Conservation (phyloP, 2,888 invertebrate genomes). For the Acleris sparsana region DNA sequence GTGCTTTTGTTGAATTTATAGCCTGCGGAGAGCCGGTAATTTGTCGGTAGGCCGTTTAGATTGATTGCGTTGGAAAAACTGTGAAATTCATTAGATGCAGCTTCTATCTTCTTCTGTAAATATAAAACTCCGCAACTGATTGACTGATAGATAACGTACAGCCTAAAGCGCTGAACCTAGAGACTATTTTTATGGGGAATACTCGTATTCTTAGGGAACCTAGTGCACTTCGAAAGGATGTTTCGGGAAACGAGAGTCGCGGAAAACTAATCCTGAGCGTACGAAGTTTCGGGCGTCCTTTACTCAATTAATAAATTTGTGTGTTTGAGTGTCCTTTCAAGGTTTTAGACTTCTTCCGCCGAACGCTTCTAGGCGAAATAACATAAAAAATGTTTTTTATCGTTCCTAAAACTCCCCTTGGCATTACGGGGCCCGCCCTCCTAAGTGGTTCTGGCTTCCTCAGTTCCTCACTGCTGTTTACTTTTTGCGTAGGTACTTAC, state of each 20-base stretch:
- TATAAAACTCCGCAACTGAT: neutral
- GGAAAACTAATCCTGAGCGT: neutral
- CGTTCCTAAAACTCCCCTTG: conserved; percentile 16
- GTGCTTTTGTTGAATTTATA: conserved; percentile 32
- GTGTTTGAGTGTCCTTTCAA: conserved; percentile 4
- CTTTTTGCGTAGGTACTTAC: conserved; percentile 34
- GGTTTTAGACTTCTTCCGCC: conserved; percentile 11
- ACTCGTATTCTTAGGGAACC: neutral
- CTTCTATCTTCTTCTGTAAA: no score
- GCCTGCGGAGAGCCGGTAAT: conserved; percentile 17
- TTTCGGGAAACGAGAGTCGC: no score
- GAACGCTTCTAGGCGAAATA: conserved; percentile 5
- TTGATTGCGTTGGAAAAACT: conserved; percentile 1
- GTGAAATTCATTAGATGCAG: neutral
- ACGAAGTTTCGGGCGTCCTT: neutral
- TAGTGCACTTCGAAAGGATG: neutral
- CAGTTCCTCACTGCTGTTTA: conserved; percentile 15
- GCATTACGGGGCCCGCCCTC: conserved; percentile 15
- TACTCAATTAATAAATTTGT: neutral
- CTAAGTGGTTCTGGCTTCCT: conserved; percentile 1
- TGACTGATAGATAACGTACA: no score
- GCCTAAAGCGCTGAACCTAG: no score
- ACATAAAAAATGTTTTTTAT: conserved; percentile 29
- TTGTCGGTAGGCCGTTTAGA: conserved; percentile 24
- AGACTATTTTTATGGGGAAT: no score